These are phyloP conservation scores for Anolis sagrei DNA, from an alignment of 2,113 vertebrate genomes.

Conservation along the genomic window DNA sequence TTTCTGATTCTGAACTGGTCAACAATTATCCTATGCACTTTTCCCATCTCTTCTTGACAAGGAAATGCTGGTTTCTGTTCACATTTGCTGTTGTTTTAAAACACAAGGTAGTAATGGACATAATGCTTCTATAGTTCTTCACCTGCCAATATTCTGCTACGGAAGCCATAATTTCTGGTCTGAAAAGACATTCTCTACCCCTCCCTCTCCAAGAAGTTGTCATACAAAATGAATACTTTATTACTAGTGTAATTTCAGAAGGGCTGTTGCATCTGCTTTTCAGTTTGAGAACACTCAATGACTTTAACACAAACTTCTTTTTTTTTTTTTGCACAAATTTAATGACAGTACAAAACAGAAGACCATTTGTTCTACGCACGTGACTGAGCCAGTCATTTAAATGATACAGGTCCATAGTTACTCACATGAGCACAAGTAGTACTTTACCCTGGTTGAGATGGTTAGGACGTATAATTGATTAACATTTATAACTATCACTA, in stretches of 20 bases:
- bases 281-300: neutral
- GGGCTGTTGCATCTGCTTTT: neutral
- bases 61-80: neutral
- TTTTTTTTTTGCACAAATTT: slow-evolving; percentile 58
- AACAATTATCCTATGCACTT: no score
- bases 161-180: neutral
- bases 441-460: slow-evolving; percentile 56
- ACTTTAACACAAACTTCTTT: slow-evolving; percentile 9
- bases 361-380: slow-evolving; percentile 51
- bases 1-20: neutral
- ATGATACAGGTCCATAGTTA: slow-evolving; percentile 53
- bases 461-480: slow-evolving; percentile 63
- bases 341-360: slow-evolving; percentile 69
- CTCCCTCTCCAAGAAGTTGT: neutral
- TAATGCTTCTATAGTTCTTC: no score
- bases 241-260: neutral
- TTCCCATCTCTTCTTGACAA: neutral
- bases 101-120: no score
- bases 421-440: slow-evolving; percentile 50
- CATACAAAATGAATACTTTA: neutral
- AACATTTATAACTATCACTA: slow-evolving; percentile 34
- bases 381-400: slow-evolving; percentile 56
- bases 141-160: neutral
- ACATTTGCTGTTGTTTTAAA: neutral
- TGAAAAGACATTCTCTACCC: no score